phyloP scores from a whole-genome alignment of 2,797 vertebrate species.

The Aotus griseimembra region DNA sequence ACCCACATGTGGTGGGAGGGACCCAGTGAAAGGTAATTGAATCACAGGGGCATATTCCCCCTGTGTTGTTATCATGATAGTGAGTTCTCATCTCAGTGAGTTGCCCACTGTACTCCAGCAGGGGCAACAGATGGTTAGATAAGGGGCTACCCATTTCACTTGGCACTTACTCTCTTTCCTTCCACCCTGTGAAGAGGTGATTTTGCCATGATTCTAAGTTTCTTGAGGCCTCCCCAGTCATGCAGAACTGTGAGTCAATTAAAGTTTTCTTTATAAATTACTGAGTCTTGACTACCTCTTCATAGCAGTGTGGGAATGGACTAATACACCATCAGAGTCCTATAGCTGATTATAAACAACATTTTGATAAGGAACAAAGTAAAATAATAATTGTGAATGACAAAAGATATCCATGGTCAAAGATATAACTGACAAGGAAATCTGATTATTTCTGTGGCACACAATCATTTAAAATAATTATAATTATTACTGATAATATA shows the following conservation, averaged over 20 bases:
- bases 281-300: not conserved
- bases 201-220: not conserved
- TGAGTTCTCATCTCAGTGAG: not conserved
- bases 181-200: not conserved
- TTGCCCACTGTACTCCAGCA: not conserved
- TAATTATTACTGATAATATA: not conserved
- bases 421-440: not conserved
- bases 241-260: not conserved
- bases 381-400: not conserved
- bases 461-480: not conserved
- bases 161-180: not conserved
- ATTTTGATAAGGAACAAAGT: not conserved
- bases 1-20: not conserved
- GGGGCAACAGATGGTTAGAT: not conserved
- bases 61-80: not conserved
- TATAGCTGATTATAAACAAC: not conserved
- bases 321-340: not conserved
- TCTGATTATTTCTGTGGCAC: not conserved
- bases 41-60: not conserved
- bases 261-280: not conserved
- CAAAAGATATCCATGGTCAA: not conserved
- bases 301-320: not conserved
- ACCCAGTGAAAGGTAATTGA: not conserved
- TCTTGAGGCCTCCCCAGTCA: not conserved
- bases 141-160: not conserved